Conservation (phyloP, 2,113 vertebrate species). For the Nothoprocta perdicaria region DNA sequence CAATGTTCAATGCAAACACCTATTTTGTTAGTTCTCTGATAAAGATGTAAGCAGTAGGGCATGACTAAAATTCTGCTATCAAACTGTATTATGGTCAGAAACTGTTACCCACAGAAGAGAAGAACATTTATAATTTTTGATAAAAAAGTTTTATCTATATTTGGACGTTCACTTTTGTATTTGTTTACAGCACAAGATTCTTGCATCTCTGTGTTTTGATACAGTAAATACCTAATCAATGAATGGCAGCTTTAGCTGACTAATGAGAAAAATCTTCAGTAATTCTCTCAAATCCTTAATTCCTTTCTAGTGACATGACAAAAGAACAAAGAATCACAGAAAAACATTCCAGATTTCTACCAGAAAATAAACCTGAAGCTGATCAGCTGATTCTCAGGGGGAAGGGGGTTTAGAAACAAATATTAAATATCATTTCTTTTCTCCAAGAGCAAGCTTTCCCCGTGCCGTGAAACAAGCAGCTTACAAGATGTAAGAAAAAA, state of each 20-base stretch:
- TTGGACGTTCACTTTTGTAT: not conserved
- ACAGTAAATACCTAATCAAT: not conserved
- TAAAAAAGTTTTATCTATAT: not conserved
- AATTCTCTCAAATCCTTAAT: not conserved
- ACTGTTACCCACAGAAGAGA: not conserved
- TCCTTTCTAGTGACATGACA: not conserved
- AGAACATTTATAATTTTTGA: not conserved
- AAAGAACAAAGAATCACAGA: not conserved
- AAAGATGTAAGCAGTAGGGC: constrained; percentile 35
- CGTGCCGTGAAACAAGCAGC: not conserved
- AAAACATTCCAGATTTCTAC: not conserved
- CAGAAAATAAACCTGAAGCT: not conserved
- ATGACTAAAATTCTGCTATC: constrained; percentile 31
- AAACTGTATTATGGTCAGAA: constrained; percentile 3
- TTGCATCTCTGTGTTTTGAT: not conserved
- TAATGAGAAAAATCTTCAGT: not conserved
- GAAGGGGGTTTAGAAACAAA: not conserved
- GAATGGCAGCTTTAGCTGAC: not conserved
- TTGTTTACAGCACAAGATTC: not conserved
- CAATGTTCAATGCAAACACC: constrained; percentile 20
- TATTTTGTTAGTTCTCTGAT: constrained; percentile 41
- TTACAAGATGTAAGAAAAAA: not conserved
- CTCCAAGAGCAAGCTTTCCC: not conserved
- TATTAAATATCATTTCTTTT: not conserved
- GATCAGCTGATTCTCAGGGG: not conserved